Evolutionary conservation across 2,888 invertebrate genomes (phyloP), one percentile per base, ranked within the genome.

Genomic region (Eucriotettix oculatus): DNA sequence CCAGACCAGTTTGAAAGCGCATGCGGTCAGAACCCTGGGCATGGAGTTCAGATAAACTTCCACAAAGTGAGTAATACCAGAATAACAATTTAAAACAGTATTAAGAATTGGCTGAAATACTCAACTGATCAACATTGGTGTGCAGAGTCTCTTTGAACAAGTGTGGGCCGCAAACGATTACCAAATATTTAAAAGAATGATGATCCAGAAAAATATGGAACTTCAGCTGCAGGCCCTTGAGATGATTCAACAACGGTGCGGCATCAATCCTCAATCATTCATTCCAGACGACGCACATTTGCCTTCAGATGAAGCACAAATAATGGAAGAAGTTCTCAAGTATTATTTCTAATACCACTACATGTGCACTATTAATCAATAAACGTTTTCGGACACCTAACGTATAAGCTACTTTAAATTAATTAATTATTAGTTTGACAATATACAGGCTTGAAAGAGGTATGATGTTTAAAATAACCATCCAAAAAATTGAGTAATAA

Each of bases 151-250:
- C 53, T 62, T 62, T 68, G 85, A 86, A 67, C 84, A 90, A 78
- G 89, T 95, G 62, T 90, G 93, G 89, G 93, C 95, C 0, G 93
- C 93, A 0, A 93, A 94, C 70, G 92, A 95, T 73, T 89, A 86
- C 68, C 83, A 86, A 65, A 87, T 93, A 73, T 95, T 95, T 71
- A 86, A 87, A 61, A 82, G 87, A 64, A 88, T 95, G 85, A 95
- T 95, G 95, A 87, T 86, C 10, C 90, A 92, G 71, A 86, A 90
- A 68, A 95, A 95, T 72, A 83, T 94, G 40, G 93, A 94, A 69
- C 76, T 95, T 44, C 95, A 95, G 71, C 74, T 95, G 63, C 87
- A 95, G 78, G 90, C 91, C 0, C 73, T 92, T 65, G 90, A 90
- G 72, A 76, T 91, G 67, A 86, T 92, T 59, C 90, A 90, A 70